Conservation (phyloP, 2,113 vertebrate species). For the Prunella fulvescens region DNA sequence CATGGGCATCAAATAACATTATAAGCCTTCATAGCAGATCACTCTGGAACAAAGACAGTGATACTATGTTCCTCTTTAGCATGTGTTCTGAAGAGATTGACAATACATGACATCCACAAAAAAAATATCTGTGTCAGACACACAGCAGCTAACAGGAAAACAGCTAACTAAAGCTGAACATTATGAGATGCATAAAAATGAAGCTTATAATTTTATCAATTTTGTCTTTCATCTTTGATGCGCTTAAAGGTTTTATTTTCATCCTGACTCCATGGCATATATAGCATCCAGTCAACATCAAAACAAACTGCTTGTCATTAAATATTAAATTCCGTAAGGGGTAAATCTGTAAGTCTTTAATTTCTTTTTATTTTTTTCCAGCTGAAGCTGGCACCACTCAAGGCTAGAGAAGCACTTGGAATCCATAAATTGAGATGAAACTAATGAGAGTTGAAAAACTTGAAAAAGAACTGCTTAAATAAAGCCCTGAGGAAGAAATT, state of each 20-base stretch:
- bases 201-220: background rate
- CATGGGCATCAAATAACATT: background rate
- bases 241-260: background rate
- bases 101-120: background rate
- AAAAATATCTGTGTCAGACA: background rate
- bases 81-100: background rate
- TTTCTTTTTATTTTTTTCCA: background rate
- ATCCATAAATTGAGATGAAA: background rate
- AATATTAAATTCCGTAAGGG: constrained; percentile 4
- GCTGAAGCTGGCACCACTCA: background rate
- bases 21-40: background rate
- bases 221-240: background rate
- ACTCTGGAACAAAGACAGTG: background rate
- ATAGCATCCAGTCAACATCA: background rate
- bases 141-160: background rate
- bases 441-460: background rate
- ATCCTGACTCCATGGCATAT: background rate
- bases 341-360: background rate
- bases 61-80: background rate
- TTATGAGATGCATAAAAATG: background rate
- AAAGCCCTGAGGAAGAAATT: background rate
- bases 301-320: background rate
- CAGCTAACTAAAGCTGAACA: background rate
- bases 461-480: background rate
- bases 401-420: background rate